phyloP scores from a whole-genome alignment of 2,113 vertebrate species.

The Polypterus bichir region DNA sequence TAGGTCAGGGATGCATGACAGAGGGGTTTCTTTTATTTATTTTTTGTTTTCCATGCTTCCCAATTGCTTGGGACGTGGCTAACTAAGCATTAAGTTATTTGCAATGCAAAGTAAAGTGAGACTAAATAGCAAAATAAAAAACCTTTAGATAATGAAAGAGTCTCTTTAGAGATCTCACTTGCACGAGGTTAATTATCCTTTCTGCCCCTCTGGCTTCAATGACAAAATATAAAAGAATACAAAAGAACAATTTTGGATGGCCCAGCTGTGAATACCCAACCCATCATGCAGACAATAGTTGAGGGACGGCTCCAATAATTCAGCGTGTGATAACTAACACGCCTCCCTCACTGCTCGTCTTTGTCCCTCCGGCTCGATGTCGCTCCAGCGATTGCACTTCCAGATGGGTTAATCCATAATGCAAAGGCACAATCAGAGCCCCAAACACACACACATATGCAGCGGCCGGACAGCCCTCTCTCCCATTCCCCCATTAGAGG shows the following conservation, averaged over 20 bases:
- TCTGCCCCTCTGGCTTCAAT: slow-evolving; percentile 58
- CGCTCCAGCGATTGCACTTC: slow-evolving; percentile 43
- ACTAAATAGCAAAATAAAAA: slow-evolving; percentile 36
- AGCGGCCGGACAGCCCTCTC: slow-evolving; percentile 35
- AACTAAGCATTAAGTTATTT: slow-evolving; percentile 40
- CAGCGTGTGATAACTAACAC: slow-evolving; percentile 73
- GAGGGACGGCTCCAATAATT: slow-evolving; percentile 60
- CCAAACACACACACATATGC: slow-evolving; percentile 26
- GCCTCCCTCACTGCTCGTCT: slow-evolving; percentile 66
- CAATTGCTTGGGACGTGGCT: slow-evolving; percentile 29
- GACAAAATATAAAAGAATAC: slow-evolving; percentile 58
- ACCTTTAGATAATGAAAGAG: not conserved
- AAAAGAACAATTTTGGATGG: slow-evolving; percentile 65
- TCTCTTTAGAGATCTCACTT: slow-evolving; percentile 32
- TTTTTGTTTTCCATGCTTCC: slow-evolving; percentile 28
- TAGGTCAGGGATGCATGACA: no score
- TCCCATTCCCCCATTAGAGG: slow-evolving; percentile 66
- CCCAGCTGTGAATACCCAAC: slow-evolving; percentile 61
- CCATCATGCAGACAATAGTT: slow-evolving; percentile 65
- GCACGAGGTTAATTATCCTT: slow-evolving; percentile 53
- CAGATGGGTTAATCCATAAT: slow-evolving; percentile 99
- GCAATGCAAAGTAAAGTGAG: slow-evolving; percentile 22
- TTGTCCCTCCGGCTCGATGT: slow-evolving; percentile 76
- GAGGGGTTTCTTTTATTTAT: slow-evolving; percentile 21
- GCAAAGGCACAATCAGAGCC: slow-evolving; percentile 67